Evolutionary conservation across 2,113 vertebrate species (phyloP), one percentile per base, ranked within the genome.

Genomic region (Meleagris gallopavo): DNA sequence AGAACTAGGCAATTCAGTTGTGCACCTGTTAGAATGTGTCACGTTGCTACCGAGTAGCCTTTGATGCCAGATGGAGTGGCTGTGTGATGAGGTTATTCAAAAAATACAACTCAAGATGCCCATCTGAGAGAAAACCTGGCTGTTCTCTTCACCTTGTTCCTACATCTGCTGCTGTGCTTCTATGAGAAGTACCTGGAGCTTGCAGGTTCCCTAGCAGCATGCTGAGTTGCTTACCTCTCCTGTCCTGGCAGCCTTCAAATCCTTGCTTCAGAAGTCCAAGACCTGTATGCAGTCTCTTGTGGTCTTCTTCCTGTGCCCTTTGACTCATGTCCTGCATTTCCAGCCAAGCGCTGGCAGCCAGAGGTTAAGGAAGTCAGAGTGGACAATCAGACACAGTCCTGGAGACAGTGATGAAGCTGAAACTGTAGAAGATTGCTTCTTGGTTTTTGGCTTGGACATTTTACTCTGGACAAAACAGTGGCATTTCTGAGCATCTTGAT

Each of bases 301-400:
- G 48, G 13, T 62, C 61, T 83, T 86, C 86, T 74, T 64, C 5
- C 1, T 40, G 72, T 67, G 25, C 58, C 88, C 70, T 89, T 55
- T 77, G 52, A 79, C 1, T 57, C 18, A 4, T 54, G 46, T 21
- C 54, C 24, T 17, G 7, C 5, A 2, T 65, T 76, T 95, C 73
- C 84, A 94, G 89, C 70, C 74, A 61, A 84, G 80, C 60, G 48
- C 36, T 60, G 30, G 77, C 78, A 77, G 84, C 76, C 93, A 89
- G 64, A 65, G 36, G n/a, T 65, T 30, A 48, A 80, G 32, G 81
- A 81, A 78, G 19, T 71, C 52, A 55, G 32, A 90, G 45, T 62
- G 94, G 89, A 79, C 87, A 87, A 52, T 57, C 66, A 46, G 29
- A 60, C 43, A 34, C 1, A 60, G 57, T 92, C 61, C 64, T 69